Evolutionary conservation across 1,140 invertebrate genomes (phyloP), one percentile per base, ranked within the genome.

Genomic region (Drosophila mayri): DNA sequence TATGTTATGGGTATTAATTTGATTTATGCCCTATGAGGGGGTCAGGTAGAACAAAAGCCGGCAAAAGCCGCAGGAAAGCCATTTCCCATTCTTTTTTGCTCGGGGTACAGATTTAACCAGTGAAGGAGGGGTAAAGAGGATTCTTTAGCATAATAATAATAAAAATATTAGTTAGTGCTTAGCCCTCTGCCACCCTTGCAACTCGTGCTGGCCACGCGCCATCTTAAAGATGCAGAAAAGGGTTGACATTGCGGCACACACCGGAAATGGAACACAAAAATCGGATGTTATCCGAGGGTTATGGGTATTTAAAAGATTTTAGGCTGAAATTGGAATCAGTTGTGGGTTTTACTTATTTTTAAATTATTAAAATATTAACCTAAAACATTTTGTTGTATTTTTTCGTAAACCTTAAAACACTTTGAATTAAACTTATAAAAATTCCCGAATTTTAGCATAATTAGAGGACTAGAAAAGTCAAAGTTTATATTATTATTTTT

Each of bases 161-260:
- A 52, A 25, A 74, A 65, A 82, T 82, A 82, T 81, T 82, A 78
- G 67, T 74, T 55, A 70, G 44, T 57, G 63, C 59, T 82, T 81
- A 81, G 63, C 80, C 80, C 79, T 40, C 25, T 63, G 63, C 25
- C 58, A 73, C 40, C 44, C 68, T 43, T 43, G 16, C 32, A 76
- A 40, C 58, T 40, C 63, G 76, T 79, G 76, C 41, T 47, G 60
- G 76, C 60, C 76, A 79, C 76, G 76, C 67, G 76, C 77, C 75
- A 72, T 81, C 72, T 76, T 81, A 35, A 72, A 67, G 78, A 72
- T 67, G 60, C 64, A 77, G 46, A 74, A 74, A 73, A 58, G 76
- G 76, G 76, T 64, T 79, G 61, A 61, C 49, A 16, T 7, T 20
- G 30, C 16, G 49, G 14, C 41, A 18, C 6, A 47, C 43, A 70